A percentile compares a stretch with the other conserved stretches of the same genome.
phyloP scores from a whole-genome alignment of 2,797 vertebrate species.

The Pachyuromys duprasi region DNA sequence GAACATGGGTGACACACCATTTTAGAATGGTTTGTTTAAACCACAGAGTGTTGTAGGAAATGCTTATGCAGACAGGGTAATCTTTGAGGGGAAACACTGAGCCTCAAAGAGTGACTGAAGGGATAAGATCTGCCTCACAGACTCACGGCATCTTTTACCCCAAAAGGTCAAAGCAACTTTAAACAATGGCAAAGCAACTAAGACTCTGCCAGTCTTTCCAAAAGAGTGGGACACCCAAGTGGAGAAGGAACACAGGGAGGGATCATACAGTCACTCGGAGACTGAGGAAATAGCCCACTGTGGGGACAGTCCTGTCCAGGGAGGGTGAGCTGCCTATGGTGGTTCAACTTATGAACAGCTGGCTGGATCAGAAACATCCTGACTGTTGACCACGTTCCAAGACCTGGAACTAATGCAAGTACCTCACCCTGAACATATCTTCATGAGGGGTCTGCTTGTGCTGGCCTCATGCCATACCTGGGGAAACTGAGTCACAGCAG shows the following conservation, averaged over 20 bases:
- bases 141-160: background rate
- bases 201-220: background rate
- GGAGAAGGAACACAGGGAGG: background rate
- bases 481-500: background rate
- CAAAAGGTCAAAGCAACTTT: background rate
- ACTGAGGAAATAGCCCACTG: background rate
- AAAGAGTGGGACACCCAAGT: background rate
- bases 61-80: background rate
- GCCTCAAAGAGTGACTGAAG: background rate
- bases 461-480: background rate
- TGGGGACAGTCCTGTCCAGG: background rate
- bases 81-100: background rate
- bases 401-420: background rate
- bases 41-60: rapidly evolving
- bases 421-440: background rate
- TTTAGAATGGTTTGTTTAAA: background rate
- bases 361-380: background rate
- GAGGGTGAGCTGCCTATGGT: background rate
- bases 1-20: background rate
- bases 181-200: background rate
- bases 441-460: background rate
- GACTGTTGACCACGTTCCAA: background rate
- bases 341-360: background rate
- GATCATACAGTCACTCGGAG: rapidly evolving
- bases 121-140: rapidly evolving